Conservation (phyloP, 2,113 vertebrate species). For the Syngnathoides biaculeatus region DNA sequence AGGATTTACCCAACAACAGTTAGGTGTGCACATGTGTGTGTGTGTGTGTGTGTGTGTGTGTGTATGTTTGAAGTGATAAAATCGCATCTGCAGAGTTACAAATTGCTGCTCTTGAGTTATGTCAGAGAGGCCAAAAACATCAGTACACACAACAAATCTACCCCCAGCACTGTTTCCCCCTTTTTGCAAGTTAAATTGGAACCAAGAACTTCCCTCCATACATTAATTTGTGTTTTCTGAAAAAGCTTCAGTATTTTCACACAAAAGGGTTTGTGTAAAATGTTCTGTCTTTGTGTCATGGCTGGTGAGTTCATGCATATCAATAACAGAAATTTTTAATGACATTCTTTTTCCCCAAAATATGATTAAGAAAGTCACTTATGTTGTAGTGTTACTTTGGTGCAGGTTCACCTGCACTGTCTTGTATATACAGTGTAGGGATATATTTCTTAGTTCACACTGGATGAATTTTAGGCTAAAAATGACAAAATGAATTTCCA, state of each 20-base stretch:
- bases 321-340: neutral
- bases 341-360: neutral
- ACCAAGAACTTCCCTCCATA: neutral
- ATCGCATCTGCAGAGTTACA: slow-evolving; percentile 27
- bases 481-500: too few relatives aligned
- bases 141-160: neutral
- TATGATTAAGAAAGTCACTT: neutral
- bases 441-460: too few relatives aligned
- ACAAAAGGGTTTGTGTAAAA: neutral
- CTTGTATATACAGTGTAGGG: too few relatives aligned
- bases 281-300: neutral
- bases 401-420: too few relatives aligned
- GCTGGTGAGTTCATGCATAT: neutral
- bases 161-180: neutral
- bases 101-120: slow-evolving; percentile 33
- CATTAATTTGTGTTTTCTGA: neutral
- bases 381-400: too few relatives aligned
- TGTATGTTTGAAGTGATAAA: slow-evolving; percentile 36
- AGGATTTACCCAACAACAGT: slow-evolving; percentile 30
- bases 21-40: neutral
- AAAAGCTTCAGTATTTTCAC: neutral
- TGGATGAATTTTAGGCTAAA: too few relatives aligned
- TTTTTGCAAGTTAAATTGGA: neutral
- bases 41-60: neutral
- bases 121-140: slow-evolving; percentile 1